Percentiles rank a stretch among this genome's conserved stretches.
phyloP scores from a whole-genome alignment of 2,888 invertebrate genomes.

The Scaptomyza reducta region DNA sequence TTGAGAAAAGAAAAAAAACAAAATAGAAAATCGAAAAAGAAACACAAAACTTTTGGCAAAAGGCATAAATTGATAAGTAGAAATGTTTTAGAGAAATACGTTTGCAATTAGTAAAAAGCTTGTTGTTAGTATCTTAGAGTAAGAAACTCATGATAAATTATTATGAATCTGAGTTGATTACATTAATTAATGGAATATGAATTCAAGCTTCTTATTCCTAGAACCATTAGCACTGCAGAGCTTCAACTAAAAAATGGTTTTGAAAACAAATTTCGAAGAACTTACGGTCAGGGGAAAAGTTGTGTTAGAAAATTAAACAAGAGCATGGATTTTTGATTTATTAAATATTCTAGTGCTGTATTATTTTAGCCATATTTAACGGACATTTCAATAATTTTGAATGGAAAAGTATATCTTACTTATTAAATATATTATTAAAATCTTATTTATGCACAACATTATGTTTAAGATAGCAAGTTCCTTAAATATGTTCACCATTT shows the following conservation, averaged over 20 bases:
- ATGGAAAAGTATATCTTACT: too few species aligned
- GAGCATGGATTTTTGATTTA: too few species aligned
- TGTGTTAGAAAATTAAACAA: background rate
- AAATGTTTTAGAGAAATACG: slow-evolving; percentile 15
- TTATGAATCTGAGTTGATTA: background rate
- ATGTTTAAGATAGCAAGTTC: background rate
- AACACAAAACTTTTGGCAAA: slow-evolving; percentile 14
- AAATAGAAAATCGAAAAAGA: background rate
- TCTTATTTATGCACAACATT: background rate
- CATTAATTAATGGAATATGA: background rate
- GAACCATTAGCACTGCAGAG: background rate
- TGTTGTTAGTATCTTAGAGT: background rate
- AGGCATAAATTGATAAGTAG: slow-evolving; percentile 40
- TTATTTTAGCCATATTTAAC: too few species aligned
- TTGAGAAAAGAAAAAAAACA: slow-evolving; percentile 18
- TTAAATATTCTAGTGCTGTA: too few species aligned
- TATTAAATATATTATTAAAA: too few species aligned
- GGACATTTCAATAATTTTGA: too few species aligned
- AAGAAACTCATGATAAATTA: background rate
- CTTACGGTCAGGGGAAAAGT: too few species aligned
- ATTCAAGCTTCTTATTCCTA: background rate
- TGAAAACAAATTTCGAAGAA: background rate
- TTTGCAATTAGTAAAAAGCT: slow-evolving; percentile 3
- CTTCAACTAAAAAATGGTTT: background rate
- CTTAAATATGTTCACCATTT: background rate